Evolutionary conservation across 2,797 vertebrate species (phyloP), one percentile per base, ranked within the genome.

Genomic region (Denticeps clupeoides): DNA sequence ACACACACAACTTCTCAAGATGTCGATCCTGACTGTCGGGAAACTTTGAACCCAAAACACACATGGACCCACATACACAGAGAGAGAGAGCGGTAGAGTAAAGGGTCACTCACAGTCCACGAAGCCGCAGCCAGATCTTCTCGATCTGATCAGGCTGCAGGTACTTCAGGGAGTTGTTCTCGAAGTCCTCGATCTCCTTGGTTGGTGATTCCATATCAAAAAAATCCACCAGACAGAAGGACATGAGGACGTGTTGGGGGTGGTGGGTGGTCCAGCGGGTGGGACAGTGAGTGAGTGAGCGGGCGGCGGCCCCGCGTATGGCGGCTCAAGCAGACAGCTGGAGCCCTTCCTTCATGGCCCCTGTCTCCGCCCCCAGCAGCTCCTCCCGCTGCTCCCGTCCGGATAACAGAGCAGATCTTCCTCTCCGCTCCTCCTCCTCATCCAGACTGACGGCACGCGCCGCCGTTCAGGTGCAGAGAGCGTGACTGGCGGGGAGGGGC

Each of bases 131-230:
- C 89, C 89, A 91, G 66, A 91, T 91, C 80, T 91, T 91, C 81
- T 91, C 89, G 49, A 90, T 90, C 74, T 91, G 89, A 47, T 90
- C 88, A 0, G 88, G 81, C 51, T 90, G 88, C 15, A 91, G 77
- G 61, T 90, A 87, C 77, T 89, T 90, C 71, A 91, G 77, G 55
- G 88, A 90, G 77, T 87, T 90, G 79, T 79, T 91, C 75, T 91
- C 89, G 59, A 91, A 91, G 84, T 91, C 88, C 83, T 91, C 89
- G 1, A 90, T 91, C 64, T 91, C 88, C 73, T 89, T 90, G 47
- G 88, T 90, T 0, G 87, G 87, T 27, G 88, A 91, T 68, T 91
- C 88, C 87, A 90, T 89, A 59, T 75, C 75, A 45, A 67, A 70
- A 60, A 70, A 55, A 40, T 61, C 50, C 21, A 64, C 68, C 56